These are phyloP conservation scores for Aricia agestis DNA, from an alignment of 1,140 invertebrate species.

Conservation along the genomic window DNA sequence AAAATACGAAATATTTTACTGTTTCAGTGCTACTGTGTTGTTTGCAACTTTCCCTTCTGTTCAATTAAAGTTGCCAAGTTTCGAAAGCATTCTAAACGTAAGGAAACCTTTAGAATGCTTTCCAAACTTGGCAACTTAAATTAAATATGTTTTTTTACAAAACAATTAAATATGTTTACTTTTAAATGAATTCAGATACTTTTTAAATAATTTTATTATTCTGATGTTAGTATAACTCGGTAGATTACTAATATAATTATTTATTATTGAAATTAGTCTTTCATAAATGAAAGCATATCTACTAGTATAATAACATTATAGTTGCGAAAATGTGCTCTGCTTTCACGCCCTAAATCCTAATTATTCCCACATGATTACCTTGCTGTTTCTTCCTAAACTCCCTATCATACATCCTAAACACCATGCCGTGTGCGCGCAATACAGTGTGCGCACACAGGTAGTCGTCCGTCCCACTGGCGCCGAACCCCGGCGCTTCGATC, in stretches of 20 bases:
- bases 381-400: slow-evolving; percentile 44
- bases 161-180: not conserved
- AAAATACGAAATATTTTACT: slow-evolving; percentile 10
- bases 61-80: too few relatives aligned
- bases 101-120: not conserved
- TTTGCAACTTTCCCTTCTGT: not conserved
- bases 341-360: too few relatives aligned
- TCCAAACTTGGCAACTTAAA: too few relatives aligned
- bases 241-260: too few relatives aligned
- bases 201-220: too few relatives aligned
- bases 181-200: too few relatives aligned
- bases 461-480: slow-evolving; percentile 58
- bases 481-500: slow-evolving; percentile 61
- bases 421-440: slow-evolving; percentile 63
- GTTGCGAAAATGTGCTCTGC: too few relatives aligned
- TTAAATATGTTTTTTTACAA: too few relatives aligned
- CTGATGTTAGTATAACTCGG: too few relatives aligned
- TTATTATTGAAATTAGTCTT: too few relatives aligned
- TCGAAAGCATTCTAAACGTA: not conserved
- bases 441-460: slow-evolving; percentile 73
- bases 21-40: not conserved
- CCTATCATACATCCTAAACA: slow-evolving; percentile 54
- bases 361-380: slow-evolving; percentile 25
- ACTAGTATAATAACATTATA: too few relatives aligned
- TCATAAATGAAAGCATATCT: too few relatives aligned